phyloP scores from a whole-genome alignment of 2,888 invertebrate genomes.

The Leuctra nigra region DNA sequence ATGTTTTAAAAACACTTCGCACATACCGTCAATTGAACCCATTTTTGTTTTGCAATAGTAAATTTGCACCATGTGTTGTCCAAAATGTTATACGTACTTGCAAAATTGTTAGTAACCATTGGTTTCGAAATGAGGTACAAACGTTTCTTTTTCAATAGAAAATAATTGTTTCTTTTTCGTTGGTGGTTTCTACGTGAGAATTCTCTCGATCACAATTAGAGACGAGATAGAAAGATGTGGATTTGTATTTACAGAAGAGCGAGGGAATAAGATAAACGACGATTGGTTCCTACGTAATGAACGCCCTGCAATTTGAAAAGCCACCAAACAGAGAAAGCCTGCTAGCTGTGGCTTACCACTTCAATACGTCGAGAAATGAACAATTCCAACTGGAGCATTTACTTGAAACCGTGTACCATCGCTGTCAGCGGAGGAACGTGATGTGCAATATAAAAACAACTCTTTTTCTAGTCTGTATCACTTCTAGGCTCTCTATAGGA shows the following conservation, averaged over 20 bases:
- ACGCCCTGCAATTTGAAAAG: slow-evolving; percentile 5
- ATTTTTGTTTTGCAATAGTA: too few relatives aligned
- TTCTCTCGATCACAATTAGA: slow-evolving; percentile 7
- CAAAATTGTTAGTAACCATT: too few relatives aligned
- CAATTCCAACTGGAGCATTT: not conserved
- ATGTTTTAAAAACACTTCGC: too few relatives aligned
- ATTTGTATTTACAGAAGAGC: not conserved
- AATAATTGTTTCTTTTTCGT: slow-evolving; percentile 12
- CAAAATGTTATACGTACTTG: too few relatives aligned
- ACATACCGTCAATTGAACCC: too few relatives aligned
- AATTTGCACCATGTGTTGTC: too few relatives aligned
- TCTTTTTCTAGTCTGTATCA: too few relatives aligned
- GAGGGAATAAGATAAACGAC: not conserved
- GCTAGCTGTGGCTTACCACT: not conserved
- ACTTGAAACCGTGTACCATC: too few relatives aligned
- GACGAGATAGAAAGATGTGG: slow-evolving; percentile 9
- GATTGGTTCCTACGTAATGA: slow-evolving; percentile 10
- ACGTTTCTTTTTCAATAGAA: slow-evolving; percentile 17
- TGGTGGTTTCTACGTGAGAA: not conserved
- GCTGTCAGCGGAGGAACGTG: too few relatives aligned
- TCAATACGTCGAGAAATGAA: not conserved
- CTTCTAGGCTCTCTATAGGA: too few relatives aligned
- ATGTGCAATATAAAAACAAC: too few relatives aligned
- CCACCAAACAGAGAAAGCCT: slow-evolving; percentile 1
- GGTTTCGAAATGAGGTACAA: slow-evolving; percentile 15